Base-by-base conservation (phyloP, 2,113 vertebrate species). In the Cynoglossus semilaevis region DNA sequence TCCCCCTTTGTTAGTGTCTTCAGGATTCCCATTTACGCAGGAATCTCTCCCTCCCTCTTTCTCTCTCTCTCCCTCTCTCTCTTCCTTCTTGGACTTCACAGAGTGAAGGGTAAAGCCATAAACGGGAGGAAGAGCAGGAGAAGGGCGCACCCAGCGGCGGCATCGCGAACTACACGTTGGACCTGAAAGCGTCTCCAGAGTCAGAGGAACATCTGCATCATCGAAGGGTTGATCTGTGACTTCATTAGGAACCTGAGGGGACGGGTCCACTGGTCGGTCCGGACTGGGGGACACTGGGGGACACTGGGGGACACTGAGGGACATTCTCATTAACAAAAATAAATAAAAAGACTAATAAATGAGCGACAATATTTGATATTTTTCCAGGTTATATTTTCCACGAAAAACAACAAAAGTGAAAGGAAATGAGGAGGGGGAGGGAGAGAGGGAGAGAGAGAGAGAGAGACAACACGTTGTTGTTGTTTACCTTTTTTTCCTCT, bases 1-100 rank as follows among this genome's bases (percentile, higher is more conserved):
- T 68, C 69, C 82, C 63, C 56, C 10, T 52, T 71, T 67, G 58
- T 67, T 60, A 50, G 70, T 70, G 63, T 76, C 52, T 74, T 71
- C 80, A 41, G 66, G 55, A 76, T 71, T 73, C 58, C 41, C 77
- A 81, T 83, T 81, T 71, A 74, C 72, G 64, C 70, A 59, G 63
- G 41, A 69, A 82, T 72, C 73, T 42, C 37, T 18, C 77, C 70
- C 57, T 59, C 15, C 44, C 55, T 42, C 40, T 67, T 75, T 67
- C 68, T 62, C 66, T 49, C 70, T 66, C 61, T 63, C 64, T 70
- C 69, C 45, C 67, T 43, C 53, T 42, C 50, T 47, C 43, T 62
- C 49, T 56, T 11, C 53, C 48, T 36, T 67, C 73, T 58, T 62
- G 58, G 45, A 55, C 52, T 56, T 66, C 35, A 41, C 36, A 10